Evolutionary conservation across 2,797 vertebrate genomes (phyloP).

Genomic region (Emydoidea blandingii): DNA sequence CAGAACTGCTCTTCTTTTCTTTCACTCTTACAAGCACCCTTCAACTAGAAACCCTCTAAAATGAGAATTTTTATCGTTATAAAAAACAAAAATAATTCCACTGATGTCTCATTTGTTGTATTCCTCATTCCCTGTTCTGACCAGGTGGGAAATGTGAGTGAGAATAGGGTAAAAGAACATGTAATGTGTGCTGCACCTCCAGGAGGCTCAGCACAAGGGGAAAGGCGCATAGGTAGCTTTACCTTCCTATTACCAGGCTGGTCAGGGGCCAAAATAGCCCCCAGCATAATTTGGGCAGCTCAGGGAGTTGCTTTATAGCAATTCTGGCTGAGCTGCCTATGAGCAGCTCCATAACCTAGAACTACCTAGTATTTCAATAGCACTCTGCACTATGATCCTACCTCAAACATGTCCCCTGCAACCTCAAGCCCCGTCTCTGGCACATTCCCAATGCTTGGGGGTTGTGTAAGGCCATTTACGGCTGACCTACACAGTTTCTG

Average conservation of each 20-base stretch:
- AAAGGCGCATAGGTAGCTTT: background rate
- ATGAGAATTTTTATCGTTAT: conserved; percentile 66
- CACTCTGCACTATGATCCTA: background rate
- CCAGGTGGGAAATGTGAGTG: conserved; percentile 64
- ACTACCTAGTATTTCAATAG: background rate
- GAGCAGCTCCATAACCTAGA: background rate
- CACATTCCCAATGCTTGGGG: accelerated
- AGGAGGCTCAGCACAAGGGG: background rate
- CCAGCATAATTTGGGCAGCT: background rate
- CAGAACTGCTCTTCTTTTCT: conserved; percentile 84
- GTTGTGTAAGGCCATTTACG: background rate
- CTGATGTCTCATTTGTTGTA: conserved; percentile 58
- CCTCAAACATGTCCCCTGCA: background rate
- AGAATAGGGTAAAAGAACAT: background rate
- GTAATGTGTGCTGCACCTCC: background rate
- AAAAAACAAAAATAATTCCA: conserved; percentile 55
- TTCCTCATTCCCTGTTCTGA: conserved; percentile 66
- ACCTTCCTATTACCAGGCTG: background rate
- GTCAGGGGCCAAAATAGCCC: background rate
- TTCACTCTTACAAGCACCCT: conserved; percentile 79
- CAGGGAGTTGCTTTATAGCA: background rate
- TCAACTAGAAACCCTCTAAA: conserved; percentile 78
- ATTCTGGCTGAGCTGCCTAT: accelerated
- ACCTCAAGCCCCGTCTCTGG: accelerated
- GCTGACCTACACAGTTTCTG: accelerated